phyloP scores from a whole-genome alignment of 1,140 invertebrate species.

The Megalopta genalis region DNA sequence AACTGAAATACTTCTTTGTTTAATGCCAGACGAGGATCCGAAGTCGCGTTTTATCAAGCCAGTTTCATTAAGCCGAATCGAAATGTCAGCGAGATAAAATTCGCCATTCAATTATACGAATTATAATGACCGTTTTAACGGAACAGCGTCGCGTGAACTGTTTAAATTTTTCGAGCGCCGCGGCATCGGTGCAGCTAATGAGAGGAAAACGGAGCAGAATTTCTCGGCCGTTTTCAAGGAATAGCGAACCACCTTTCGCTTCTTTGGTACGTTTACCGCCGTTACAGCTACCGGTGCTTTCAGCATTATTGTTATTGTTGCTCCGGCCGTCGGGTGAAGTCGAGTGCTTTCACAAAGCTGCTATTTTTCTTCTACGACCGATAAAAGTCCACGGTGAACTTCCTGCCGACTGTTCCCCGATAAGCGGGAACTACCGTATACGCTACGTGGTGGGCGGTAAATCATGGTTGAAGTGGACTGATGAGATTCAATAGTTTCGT shows the following conservation, averaged over 20 bases:
- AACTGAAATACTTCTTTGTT: too few species aligned
- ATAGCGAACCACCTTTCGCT: conserved; percentile 36
- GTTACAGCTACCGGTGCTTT: not conserved
- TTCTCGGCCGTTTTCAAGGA: conserved; percentile 27
- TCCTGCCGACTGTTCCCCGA: conserved; percentile 26
- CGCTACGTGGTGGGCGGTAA: too few species aligned
- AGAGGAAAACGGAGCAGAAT: not conserved
- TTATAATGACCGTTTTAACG: too few species aligned
- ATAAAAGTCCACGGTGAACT: conserved; percentile 39
- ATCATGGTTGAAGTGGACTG: too few species aligned
- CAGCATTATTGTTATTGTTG: conserved; percentile 25
- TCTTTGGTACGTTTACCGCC: conserved; percentile 3
- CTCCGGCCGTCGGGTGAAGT: not conserved
- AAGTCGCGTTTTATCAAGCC: too few species aligned
- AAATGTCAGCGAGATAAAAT: too few species aligned
- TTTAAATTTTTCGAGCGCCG: not conserved
- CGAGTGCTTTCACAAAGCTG: not conserved
- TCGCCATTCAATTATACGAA: too few species aligned
- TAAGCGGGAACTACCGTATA: conserved; percentile 9
- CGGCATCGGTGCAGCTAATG: not conserved
- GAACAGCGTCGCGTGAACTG: too few species aligned
- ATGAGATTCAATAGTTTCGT: too few species aligned
- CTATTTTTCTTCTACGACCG: conserved; percentile 11
- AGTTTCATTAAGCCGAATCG: too few species aligned
- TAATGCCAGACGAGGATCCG: too few species aligned